These are phyloP conservation scores for Spilarctia lutea DNA, from an alignment of 2,888 invertebrate genomes.

Conservation along the genomic window DNA sequence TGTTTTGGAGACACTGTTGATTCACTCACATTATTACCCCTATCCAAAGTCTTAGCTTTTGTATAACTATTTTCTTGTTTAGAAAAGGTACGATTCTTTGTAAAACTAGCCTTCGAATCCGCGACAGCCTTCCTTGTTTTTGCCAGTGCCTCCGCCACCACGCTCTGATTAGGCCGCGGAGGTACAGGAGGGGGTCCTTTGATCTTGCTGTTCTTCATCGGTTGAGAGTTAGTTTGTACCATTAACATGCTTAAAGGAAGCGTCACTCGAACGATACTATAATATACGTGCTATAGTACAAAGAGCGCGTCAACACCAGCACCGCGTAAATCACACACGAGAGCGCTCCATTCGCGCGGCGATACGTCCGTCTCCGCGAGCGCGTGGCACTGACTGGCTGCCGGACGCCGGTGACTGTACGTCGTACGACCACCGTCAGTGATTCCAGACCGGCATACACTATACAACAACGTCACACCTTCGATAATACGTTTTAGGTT, in stretches of 20 bases:
- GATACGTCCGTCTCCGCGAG: conserved; percentile 71
- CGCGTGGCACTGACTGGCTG: conserved; percentile 77
- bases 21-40: conserved; percentile 66
- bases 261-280: conserved; percentile 84
- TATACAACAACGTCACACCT: conserved; percentile 32
- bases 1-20: conserved; percentile 79
- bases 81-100: conserved; percentile 75
- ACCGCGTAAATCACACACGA: conserved; percentile 72
- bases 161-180: conserved; percentile 91
- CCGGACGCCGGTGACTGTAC: conserved; percentile 24
- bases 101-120: conserved; percentile 78
- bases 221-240: conserved; percentile 87
- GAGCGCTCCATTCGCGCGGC: conserved; percentile 63
- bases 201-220: conserved; percentile 81
- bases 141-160: conserved; percentile 91
- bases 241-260: conserved; percentile 81
- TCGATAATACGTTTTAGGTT: conserved; percentile 26
- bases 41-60: conserved; percentile 79
- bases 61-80: conserved; percentile 71
- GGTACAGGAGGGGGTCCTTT: conserved; percentile 93
- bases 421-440: conserved; percentile 46
- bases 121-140: conserved; percentile 87
- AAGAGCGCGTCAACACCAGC: conserved; percentile 77
- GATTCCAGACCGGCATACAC: conserved; percentile 29
- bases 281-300: conserved; percentile 80